These are phyloP conservation scores for Eulemur rubriventer DNA, from an alignment of 2,797 vertebrate genomes.

Conservation along the genomic window DNA sequence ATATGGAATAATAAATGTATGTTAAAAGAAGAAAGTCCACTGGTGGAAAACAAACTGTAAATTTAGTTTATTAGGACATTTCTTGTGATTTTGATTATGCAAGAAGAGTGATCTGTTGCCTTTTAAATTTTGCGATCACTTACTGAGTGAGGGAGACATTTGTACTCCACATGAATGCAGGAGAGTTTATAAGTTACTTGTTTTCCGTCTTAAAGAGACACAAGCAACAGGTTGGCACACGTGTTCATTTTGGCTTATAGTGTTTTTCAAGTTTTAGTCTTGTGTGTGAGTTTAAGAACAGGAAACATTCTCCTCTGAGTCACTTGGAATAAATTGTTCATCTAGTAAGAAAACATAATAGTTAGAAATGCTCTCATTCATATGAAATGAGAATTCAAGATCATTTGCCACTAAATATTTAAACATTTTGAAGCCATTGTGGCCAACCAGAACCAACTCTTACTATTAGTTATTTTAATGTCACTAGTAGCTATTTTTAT, in stretches of 20 bases:
- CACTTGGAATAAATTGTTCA: slow-evolving; percentile 11
- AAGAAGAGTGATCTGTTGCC: background rate
- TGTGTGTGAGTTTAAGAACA: background rate
- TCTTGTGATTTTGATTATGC: background rate
- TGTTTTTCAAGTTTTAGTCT: slow-evolving; percentile 19
- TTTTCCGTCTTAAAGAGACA: background rate
- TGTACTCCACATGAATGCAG: background rate
- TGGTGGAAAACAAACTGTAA: slow-evolving; percentile 33
- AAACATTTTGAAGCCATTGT: background rate
- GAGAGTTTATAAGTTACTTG: background rate
- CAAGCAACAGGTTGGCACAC: background rate
- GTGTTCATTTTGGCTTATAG: background rate
- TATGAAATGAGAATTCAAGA: background rate
- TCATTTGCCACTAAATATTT: slow-evolving; percentile 31
- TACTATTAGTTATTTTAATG: slow-evolving; percentile 19
- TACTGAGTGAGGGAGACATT: background rate
- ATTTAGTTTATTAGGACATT: background rate
- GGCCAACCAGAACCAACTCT: background rate
- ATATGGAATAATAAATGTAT: slow-evolving; percentile 16
- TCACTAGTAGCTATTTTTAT: background rate
- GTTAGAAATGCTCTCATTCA: slow-evolving; percentile 33
- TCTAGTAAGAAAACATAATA: background rate
- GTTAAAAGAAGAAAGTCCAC: background rate
- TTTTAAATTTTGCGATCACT: slow-evolving; percentile 20
- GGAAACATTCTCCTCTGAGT: slow-evolving; percentile 31